phyloP scores from a whole-genome alignment of 2,888 invertebrate species.

The Peribatodes rhomboidaria region DNA sequence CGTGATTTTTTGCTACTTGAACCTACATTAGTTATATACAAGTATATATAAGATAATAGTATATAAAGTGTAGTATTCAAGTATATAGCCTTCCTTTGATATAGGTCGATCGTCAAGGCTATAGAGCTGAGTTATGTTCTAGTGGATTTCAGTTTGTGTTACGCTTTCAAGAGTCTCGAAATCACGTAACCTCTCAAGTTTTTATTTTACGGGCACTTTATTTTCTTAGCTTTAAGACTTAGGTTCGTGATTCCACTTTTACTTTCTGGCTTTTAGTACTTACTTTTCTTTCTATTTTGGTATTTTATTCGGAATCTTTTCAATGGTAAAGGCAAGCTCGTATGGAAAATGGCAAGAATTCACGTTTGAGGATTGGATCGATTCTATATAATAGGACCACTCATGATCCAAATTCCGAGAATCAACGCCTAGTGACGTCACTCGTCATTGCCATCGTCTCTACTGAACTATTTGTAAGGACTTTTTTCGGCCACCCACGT shows the following conservation, averaged over 20 bases:
- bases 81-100: constrained; percentile 39
- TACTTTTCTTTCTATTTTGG: too few relatives aligned
- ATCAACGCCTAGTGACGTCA: too few relatives aligned
- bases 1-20: constrained; percentile 68
- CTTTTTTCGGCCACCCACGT: too few relatives aligned
- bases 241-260: neutral
- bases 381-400: too few relatives aligned
- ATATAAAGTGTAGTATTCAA: constrained; percentile 49
- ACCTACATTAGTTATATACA: constrained; percentile 66
- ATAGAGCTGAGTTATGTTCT: constrained; percentile 32
- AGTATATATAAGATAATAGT: constrained; percentile 53
- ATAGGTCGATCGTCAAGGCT: constrained; percentile 20
- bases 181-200: constrained; percentile 11
- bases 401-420: too few relatives aligned
- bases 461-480: too few relatives aligned
- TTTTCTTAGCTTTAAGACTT: neutral
- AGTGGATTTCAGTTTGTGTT: constrained; percentile 37
- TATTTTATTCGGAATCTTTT: too few relatives aligned
- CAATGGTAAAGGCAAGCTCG: too few relatives aligned
- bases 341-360: too few relatives aligned
- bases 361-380: too few relatives aligned
- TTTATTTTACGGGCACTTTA: neutral
- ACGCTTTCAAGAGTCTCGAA: constrained; percentile 25
- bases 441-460: too few relatives aligned
- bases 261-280: neutral